phyloP scores from a whole-genome alignment of 2,113 vertebrate genomes.

The Sula dactylatra region DNA sequence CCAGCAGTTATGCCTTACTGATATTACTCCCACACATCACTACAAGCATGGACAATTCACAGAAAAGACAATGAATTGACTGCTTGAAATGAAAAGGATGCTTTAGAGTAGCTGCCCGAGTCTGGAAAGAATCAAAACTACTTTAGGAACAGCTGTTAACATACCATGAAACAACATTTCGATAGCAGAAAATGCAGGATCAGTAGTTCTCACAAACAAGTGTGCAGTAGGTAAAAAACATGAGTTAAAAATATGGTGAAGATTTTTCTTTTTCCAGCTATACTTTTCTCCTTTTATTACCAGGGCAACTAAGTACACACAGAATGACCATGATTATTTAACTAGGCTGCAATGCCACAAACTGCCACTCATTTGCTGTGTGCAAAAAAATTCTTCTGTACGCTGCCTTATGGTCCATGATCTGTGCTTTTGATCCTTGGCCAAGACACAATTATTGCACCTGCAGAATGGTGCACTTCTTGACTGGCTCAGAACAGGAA shows the following conservation, averaged over 20 bases:
- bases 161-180: background rate
- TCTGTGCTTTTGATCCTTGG: background rate
- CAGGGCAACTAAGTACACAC: background rate
- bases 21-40: background rate
- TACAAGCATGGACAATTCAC: background rate
- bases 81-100: background rate
- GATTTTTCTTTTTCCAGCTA: background rate
- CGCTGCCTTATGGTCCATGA: background rate
- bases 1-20: background rate
- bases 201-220: background rate
- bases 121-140: background rate
- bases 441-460: background rate
- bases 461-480: background rate
- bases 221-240: background rate
- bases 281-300: background rate
- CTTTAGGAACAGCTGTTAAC: background rate
- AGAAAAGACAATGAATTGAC: background rate
- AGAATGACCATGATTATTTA: background rate
- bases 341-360: background rate
- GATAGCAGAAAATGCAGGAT: background rate
- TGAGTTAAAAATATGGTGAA: background rate
- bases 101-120: background rate
- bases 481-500: background rate
- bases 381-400: background rate
- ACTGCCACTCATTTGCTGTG: background rate